Evolutionary conservation across 2,113 vertebrate species (phyloP).

Genomic region (Amia ocellicauda): DNA sequence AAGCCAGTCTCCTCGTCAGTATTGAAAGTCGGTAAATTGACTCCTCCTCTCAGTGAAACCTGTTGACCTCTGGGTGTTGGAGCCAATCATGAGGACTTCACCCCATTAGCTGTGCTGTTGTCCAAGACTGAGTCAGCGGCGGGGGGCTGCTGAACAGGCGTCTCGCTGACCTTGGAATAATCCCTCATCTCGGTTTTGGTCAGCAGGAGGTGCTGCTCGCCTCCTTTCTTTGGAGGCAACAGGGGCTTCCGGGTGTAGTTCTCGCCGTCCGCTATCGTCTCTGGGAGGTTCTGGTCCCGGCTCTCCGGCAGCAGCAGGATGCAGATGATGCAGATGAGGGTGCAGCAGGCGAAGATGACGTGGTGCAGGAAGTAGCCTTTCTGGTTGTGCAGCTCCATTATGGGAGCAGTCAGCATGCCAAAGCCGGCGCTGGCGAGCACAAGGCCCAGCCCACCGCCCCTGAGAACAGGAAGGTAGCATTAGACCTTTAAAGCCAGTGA

Average conservation of each 20-base stretch:
- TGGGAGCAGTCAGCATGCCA: constrained; percentile 90
- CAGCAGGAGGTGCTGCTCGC: constrained; percentile 89
- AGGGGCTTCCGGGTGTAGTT: constrained; percentile 86
- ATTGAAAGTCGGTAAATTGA: no score
- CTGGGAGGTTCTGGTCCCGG: constrained; percentile 82
- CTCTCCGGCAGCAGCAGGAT: constrained; percentile 93
- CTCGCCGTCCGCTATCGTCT: constrained; percentile 86
- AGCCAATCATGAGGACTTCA: constrained; percentile 67
- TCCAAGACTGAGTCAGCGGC: constrained; percentile 62
- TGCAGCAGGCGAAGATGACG: constrained; percentile 96
- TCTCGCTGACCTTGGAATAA: constrained; percentile 88
- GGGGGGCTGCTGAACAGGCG: constrained; percentile 55
- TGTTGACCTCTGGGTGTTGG: constrained; percentile 2
- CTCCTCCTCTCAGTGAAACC: background rate
- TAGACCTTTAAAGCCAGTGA: no score
- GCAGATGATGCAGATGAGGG: constrained; percentile 97
- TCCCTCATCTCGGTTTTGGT: constrained; percentile 87
- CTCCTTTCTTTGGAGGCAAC: constrained; percentile 75
- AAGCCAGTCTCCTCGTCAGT: background rate
- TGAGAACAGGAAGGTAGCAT: constrained; percentile 35
- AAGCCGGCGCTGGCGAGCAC: constrained; percentile 93
- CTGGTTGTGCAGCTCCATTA: constrained; percentile 98
- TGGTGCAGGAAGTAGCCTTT: constrained; percentile 98
- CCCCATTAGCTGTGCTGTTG: constrained; percentile 80
- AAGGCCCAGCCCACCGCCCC: constrained; percentile 89